Base-by-base conservation (phyloP, 2,797 vertebrate genomes). In the Ataeniobius toweri region DNA sequence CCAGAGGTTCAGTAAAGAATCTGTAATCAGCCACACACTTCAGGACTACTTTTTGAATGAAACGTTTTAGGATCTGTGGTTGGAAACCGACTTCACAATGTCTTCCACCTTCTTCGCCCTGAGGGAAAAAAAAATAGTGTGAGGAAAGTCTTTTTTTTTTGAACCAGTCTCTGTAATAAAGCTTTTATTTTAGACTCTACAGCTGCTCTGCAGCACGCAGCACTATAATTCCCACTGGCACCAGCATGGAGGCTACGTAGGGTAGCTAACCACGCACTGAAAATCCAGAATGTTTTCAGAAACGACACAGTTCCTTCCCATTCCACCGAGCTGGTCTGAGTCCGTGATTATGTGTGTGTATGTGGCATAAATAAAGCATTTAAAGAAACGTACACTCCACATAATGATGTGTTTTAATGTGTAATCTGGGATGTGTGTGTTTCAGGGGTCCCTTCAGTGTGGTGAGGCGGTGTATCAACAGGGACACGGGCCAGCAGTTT, bases 401-500 rank as follows among this genome's bases (percentile, higher is more conserved):
- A 51, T 51, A 14, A 10, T 13, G 50, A 51, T 51, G 13, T 3
- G 50, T 51, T 51, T 51, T 2, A 51, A 14, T 51, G 12, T 14
- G 14, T 70, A 75, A 74, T 75, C 20, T 10, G 14, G 39, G 79
- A 18, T 91, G 61, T 91, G 39, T 91, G 7, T 81, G 24, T 90
- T 93, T 9, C 93, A 99, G 98, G 96, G 98, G 98, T 79, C 98
- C 98, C 8, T 99, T 99, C 95, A 99, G 98, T 28, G 98, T 99
- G 92, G 98, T 99, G 81, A 94, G 98, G 85, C 94, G 98, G 95
- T 99, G 98, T 93, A 99, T 99, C 96, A 99, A 99, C 97, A 96
- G 98, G 94, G 98, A 99, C 93, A 99, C 98, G 0, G 98, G 98
- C 81, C 98, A 99, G 86, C 98, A 99, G 94, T 99, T 99, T 85